phyloP scores from a whole-genome alignment of 1,140 invertebrate species.

The Elysia chlorotica region DNA sequence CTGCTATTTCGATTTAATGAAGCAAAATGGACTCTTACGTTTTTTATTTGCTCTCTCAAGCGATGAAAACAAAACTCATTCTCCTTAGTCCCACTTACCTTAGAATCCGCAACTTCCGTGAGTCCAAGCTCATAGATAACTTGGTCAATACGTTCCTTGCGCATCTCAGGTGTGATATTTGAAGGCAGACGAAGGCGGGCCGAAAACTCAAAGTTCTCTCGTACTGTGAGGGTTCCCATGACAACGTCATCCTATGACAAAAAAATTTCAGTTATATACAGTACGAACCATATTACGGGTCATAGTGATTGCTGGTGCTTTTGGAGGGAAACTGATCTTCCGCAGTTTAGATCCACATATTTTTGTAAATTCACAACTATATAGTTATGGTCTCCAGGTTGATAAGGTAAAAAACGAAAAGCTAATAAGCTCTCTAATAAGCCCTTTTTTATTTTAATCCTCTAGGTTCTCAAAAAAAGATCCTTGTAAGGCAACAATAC shows the following conservation, averaged over 20 bases:
- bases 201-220: slow-evolving; percentile 47
- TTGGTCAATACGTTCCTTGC: slow-evolving; percentile 29
- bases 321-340: background rate
- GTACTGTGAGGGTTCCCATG: slow-evolving; percentile 40
- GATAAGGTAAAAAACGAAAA: background rate
- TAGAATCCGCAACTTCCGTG: slow-evolving; percentile 32
- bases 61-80: too few species aligned
- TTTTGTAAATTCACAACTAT: too few species aligned
- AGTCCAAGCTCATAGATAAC: slow-evolving; percentile 38
- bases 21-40: too few species aligned
- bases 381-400: background rate
- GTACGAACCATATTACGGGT: background rate
- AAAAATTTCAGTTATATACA: background rate
- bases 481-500: too few species aligned
- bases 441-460: too few species aligned
- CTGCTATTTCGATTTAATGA: too few species aligned
- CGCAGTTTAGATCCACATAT: too few species aligned
- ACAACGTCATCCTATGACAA: slow-evolving; percentile 37
- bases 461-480: too few species aligned
- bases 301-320: background rate
- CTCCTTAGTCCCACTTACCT: too few species aligned
- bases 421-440: too few species aligned
- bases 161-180: slow-evolving; percentile 19
- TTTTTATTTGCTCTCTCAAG: too few species aligned
- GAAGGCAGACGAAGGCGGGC: slow-evolving; percentile 38